These are phyloP conservation scores for Alectoris magna DNA, from an alignment of 2,797 vertebrate species.

Conservation along the genomic window DNA sequence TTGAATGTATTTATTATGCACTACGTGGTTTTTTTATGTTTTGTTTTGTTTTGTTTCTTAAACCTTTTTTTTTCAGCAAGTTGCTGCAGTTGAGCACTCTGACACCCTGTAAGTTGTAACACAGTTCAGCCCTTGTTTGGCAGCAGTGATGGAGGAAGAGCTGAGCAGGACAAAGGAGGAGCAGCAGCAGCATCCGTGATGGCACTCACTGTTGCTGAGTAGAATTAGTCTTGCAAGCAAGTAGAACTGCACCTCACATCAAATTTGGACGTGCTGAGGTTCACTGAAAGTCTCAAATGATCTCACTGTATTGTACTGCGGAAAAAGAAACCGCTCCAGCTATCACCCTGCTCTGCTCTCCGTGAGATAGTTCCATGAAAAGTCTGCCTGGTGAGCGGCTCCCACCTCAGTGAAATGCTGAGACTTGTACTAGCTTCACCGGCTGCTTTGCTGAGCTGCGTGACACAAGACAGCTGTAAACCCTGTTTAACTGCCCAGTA, in stretches of 20 bases:
- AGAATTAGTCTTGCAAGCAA: neutral
- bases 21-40: neutral
- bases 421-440: neutral
- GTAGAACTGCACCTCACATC: neutral
- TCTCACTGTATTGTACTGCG: neutral
- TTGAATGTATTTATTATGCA: conserved; percentile 40
- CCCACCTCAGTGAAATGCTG: neutral
- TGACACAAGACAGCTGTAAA: conserved; percentile 28
- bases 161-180: conserved; percentile 17
- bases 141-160: neutral
- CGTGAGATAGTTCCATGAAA: neutral
- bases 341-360: neutral
- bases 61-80: conserved; percentile 79
- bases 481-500: neutral
- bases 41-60: neutral
- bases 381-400: neutral
- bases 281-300: conserved; percentile 1
- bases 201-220: accelerated
- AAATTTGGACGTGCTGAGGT: neutral
- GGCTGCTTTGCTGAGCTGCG: neutral
- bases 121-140: conserved; percentile 47
- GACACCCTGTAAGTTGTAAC: neutral
- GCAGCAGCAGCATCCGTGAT: neutral
- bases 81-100: conserved; percentile 68
- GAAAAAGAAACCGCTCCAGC: neutral